A percentile compares a stretch with the other conserved stretches of the same genome.
phyloP scores from a whole-genome alignment of 2,113 vertebrate species.

The Poeciliopsis occidentalis region DNA sequence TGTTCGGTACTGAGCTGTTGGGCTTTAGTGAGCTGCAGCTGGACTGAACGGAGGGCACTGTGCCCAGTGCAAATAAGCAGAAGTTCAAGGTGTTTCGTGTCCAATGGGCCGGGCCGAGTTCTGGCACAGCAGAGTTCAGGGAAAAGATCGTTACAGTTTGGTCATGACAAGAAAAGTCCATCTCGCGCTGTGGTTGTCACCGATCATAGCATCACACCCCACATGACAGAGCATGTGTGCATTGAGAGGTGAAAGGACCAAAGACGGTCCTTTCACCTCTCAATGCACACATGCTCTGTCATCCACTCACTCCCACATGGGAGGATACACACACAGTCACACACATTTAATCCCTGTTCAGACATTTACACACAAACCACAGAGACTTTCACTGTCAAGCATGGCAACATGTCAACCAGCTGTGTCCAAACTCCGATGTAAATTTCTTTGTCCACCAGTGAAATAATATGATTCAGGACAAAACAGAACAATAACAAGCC shows the following conservation, averaged over 20 bases:
- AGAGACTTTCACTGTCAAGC: background rate
- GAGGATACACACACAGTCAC: conserved; percentile 12
- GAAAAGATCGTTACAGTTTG: conserved; percentile 26
- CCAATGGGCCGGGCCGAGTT: conserved; percentile 38
- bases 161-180: conserved; percentile 2
- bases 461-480: too few species aligned
- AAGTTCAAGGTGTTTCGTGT: conserved; percentile 56
- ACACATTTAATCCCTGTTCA: conserved; percentile 7
- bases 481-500: too few species aligned
- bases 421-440: too few species aligned
- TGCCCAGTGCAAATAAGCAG: conserved; percentile 76
- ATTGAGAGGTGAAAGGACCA: too few species aligned
- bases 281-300: conserved; percentile 32
- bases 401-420: background rate
- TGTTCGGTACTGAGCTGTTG: conserved; percentile 79
- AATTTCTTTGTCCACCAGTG: too few species aligned
- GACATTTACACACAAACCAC: conserved; percentile 26
- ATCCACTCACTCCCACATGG: conserved; percentile 48
- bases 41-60: conserved; percentile 70
- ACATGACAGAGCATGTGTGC: conserved; percentile 5
- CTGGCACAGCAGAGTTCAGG: conserved; percentile 34
- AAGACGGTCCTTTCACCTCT: conserved; percentile 33
- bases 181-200: too few species aligned
- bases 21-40: conserved; percentile 68
- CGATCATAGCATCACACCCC: background rate